Conservation (phyloP, 2,888 invertebrate species). For the Dolichomitus sp. region DNA sequence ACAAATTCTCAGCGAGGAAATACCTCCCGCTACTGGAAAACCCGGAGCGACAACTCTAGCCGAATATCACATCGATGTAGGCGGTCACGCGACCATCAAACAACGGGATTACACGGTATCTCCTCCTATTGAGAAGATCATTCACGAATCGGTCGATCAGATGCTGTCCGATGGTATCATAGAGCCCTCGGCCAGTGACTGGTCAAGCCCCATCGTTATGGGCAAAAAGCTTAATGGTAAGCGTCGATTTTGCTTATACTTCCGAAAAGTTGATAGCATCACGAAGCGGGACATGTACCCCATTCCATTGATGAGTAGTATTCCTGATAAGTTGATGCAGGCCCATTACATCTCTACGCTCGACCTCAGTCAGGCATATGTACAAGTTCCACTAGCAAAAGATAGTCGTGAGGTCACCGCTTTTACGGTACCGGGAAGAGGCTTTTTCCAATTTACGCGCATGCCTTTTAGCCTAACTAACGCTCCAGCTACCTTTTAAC, state of each 20-base stretch:
- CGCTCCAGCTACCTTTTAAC: constrained; percentile 55
- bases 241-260: constrained; percentile 14
- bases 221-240: not conserved
- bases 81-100: constrained; percentile 7
- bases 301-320: constrained; percentile 68
- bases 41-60: not conserved
- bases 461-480: constrained; percentile 76
- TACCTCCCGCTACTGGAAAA: too few species aligned
- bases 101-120: constrained; percentile 35
- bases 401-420: too few species aligned
- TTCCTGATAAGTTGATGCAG: constrained; percentile 72
- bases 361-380: constrained; percentile 68
- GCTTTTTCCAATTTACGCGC: constrained; percentile 75
- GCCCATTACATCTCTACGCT: constrained; percentile 68
- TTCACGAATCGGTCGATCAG: constrained; percentile 3
- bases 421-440: constrained; percentile 70
- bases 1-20: not conserved
- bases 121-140: not conserved
- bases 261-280: constrained; percentile 69
- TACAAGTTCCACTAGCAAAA: constrained; percentile 52
- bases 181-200: constrained; percentile 16
- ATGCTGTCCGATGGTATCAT: constrained; percentile 35
- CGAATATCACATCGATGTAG: constrained; percentile 4
- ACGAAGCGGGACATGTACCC: constrained; percentile 70
- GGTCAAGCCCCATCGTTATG: constrained; percentile 36